Evolutionary conservation across 2,797 vertebrate species (phyloP), one percentile per base, ranked within the genome.

Genomic region (Gorsachius magnificus): DNA sequence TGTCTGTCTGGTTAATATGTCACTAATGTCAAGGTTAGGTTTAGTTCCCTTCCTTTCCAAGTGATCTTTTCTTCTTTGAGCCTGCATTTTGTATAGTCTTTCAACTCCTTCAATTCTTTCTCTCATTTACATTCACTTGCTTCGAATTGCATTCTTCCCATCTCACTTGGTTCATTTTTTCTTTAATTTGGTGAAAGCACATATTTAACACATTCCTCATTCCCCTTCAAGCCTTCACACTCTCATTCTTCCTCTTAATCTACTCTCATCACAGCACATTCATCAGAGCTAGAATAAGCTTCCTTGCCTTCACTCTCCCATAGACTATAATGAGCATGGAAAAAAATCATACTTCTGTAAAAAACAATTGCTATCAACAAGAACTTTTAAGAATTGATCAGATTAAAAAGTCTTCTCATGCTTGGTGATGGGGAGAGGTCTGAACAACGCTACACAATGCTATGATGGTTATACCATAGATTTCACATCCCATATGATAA

Each of bases 1-100:
- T 71, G 63, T 71, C 77, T 83, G 18, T 51, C 41, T 81, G 41
- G 91, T 91, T 96, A 96, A 95, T 92, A 79, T 89, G 94, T 94
- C 51, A 86, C 89, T 76, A 25, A 60, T 58, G 61, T 79, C 82
- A 92, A 86, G 79, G 88, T 90, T 74, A 79, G 63, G 57, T 74
- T 89, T 92, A 85, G 76, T 91, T 95, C 53, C 46, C 21, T 85
- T 94, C 50, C 28, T 75, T 82, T 33, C 36, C 79, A 70, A 9
- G 46, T 81, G 72, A 81, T 31, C 69, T 61, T 45, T 83, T 80
- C 41, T 68, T 83, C 57, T 83, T 58, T 89, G 35, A 93, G 36
- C 38, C 63, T 78, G 50, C 0, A 0, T 89, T 89, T 87, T 75
- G 13, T 60, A 41, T 26, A 2, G 2, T 69, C 54, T 66, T 93